Percentiles rank a stretch among this genome's conserved stretches.
These are phyloP conservation scores for Pipistrellus pygmaeus DNA, from an alignment of 2,797 vertebrate genomes.

Conservation along the genomic window DNA sequence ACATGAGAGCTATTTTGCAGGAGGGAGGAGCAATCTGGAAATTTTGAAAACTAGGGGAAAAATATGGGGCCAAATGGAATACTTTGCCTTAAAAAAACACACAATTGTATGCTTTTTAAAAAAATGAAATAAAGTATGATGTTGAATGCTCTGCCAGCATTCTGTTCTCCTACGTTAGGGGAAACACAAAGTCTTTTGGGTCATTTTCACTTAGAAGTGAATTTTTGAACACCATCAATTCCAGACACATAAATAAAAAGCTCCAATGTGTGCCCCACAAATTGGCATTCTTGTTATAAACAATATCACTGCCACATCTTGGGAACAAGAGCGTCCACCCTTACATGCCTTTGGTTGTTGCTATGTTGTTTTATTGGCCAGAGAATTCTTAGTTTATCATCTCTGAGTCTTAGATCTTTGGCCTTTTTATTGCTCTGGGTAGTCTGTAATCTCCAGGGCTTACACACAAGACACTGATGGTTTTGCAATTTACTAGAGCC, in stretches of 20 bases:
- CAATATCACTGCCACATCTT: not conserved
- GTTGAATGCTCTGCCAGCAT: not conserved
- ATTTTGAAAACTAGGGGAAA: constrained; percentile 34
- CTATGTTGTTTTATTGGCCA: not conserved
- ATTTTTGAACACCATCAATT: not conserved
- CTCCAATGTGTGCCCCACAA: not conserved
- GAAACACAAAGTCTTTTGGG: not conserved
- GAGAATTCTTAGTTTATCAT: constrained; percentile 37
- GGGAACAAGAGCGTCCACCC: not conserved
- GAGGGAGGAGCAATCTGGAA: not conserved
- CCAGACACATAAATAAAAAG: not conserved
- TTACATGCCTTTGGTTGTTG: not conserved
- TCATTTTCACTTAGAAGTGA: not conserved
- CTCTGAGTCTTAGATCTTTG: not conserved
- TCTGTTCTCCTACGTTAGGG: not conserved
- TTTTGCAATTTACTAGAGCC: constrained; percentile 50
- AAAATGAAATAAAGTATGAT: not conserved
- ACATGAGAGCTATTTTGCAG: not conserved
- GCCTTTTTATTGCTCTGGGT: constrained; percentile 15
- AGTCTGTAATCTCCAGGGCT: constrained; percentile 11
- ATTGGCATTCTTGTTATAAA: not conserved
- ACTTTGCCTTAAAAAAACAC: not conserved
- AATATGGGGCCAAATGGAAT: not conserved
- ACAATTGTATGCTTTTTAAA: not conserved
- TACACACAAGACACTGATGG: not conserved